Evolutionary conservation across 2,797 vertebrate genomes (phyloP).

Genomic region (Pipistrellus pipistrellus): DNA sequence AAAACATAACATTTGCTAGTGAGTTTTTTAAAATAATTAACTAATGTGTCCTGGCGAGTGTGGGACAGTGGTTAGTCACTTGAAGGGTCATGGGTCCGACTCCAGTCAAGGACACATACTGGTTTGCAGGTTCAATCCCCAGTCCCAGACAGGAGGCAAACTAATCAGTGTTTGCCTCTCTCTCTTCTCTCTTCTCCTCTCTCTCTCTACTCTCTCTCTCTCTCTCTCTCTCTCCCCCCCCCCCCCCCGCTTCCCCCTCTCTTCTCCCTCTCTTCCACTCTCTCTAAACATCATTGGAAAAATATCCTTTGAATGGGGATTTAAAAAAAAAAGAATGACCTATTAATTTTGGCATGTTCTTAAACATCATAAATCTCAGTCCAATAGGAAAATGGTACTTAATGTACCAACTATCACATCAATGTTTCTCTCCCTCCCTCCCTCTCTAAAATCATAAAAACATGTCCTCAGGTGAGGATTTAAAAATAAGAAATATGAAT

Average conservation of each 20-base stretch:
- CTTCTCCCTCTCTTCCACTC: not conserved
- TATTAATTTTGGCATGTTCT: not conserved
- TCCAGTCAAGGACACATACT: not conserved
- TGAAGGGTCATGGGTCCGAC: not conserved
- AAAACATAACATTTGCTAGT: not conserved
- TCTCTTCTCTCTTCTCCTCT: no score
- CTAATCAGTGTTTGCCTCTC: not conserved
- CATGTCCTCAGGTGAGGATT: not conserved
- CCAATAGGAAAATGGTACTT: not conserved
- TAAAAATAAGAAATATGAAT: not conserved
- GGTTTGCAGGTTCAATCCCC: not conserved
- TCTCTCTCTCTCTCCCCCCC: no score
- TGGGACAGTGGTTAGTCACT: not conserved
- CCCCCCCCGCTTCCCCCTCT: rapidly evolving
- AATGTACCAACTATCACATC: not conserved
- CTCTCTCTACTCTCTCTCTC: no score
- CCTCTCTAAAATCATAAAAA: not conserved
- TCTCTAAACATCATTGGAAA: not conserved
- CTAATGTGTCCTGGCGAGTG: not conserved
- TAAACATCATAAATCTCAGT: constrained; percentile 22
- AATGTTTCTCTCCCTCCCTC: not conserved
- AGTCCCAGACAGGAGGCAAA: not conserved
- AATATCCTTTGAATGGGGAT: no score
- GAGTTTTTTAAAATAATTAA: constrained; percentile 18
- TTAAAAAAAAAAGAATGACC: not conserved